phyloP scores from a whole-genome alignment of 2,797 vertebrate species.

The Pterois miles region DNA sequence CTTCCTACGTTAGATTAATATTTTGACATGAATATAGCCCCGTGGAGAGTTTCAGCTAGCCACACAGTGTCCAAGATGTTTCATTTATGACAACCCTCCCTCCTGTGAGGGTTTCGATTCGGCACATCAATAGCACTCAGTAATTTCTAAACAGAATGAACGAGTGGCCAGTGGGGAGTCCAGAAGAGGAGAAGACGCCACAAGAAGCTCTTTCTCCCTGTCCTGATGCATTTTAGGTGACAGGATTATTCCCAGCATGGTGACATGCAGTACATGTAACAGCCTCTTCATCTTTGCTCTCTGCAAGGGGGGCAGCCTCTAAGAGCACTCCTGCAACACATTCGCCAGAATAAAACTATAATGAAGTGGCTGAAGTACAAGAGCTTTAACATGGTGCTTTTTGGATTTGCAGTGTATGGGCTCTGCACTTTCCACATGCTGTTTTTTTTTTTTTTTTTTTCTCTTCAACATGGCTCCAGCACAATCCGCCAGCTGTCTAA shows the following conservation, averaged over 20 bases:
- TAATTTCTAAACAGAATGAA: conserved; percentile 66
- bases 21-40: conserved; percentile 49
- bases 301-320: conserved; percentile 5
- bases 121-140: conserved; percentile 63
- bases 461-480: not conserved
- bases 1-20: conserved; percentile 40
- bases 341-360: conserved; percentile 40
- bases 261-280: conserved; percentile 24
- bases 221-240: conserved; percentile 37
- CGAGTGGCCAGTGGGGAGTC: conserved; percentile 59
- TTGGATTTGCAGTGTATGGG: not conserved
- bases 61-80: conserved; percentile 46
- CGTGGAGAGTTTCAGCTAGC: conserved; percentile 37
- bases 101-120: conserved; percentile 56
- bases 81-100: conserved; percentile 56
- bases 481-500: conserved; percentile 13
- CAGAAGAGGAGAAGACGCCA: conserved; percentile 22
- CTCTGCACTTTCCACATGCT: not conserved
- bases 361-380: conserved; percentile 20
- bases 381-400: conserved; percentile 21
- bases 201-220: conserved; percentile 20
- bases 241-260: conserved; percentile 46
- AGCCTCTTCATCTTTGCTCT: conserved; percentile 8
- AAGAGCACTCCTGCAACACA: conserved; percentile 31
- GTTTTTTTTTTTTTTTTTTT: not conserved